A percentile compares a stretch with the other conserved stretches of the same genome.
These are phyloP conservation scores for Megalops cyprinoides DNA, from an alignment of 2,797 vertebrate species.

Conservation along the genomic window DNA sequence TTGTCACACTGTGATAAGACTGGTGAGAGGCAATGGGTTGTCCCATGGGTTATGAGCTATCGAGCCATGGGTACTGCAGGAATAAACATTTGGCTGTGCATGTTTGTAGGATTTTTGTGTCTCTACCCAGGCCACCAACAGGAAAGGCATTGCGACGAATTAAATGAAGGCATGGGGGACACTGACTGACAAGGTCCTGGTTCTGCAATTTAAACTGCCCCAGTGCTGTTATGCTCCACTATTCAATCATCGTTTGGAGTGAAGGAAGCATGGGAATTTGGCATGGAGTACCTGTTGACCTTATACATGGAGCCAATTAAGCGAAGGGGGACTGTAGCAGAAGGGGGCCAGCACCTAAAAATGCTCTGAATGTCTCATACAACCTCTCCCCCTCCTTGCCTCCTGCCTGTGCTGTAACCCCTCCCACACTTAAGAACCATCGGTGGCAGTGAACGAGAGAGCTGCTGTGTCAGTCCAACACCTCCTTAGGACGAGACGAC, in stretches of 20 bases:
- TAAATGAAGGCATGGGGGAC: no score
- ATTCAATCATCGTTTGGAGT: background rate
- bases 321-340: background rate
- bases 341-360: background rate
- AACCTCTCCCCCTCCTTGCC: conserved; percentile 43
- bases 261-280: background rate
- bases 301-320: conserved; percentile 38
- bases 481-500: conserved; percentile 53
- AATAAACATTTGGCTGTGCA: no score
- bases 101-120: no score
- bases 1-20: no score
- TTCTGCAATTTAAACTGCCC: no score
- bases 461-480: conserved; percentile 43
- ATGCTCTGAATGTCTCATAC: conserved; percentile 16
- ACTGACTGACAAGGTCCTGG: no score
- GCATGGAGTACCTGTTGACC: conserved; percentile 32
- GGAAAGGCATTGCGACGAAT: no score
- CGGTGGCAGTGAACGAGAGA: conserved; percentile 69
- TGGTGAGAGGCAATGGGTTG: no score
- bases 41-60: no score
- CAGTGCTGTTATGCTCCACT: no score
- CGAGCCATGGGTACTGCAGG: no score
- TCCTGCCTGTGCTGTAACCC: conserved; percentile 51
- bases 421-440: conserved; percentile 77
- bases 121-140: no score